Percentiles rank a stretch among this genome's conserved stretches.
These are phyloP conservation scores for Scrobipalpa costella DNA, from an alignment of 2,888 invertebrate species.

Conservation along the genomic window DNA sequence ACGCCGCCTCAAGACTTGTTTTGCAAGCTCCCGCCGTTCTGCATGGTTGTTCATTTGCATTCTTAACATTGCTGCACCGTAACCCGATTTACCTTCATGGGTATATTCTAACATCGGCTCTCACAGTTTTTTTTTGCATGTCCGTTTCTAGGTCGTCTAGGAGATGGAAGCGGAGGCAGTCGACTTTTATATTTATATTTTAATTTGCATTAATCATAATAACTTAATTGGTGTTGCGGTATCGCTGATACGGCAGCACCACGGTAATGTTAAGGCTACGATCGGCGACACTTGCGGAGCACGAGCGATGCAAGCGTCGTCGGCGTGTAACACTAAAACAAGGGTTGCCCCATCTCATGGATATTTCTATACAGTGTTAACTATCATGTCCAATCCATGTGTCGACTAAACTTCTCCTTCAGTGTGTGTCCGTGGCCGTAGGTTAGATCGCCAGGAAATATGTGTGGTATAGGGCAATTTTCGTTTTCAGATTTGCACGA, in stretches of 20 bases:
- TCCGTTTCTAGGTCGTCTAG: slow-evolving; percentile 67
- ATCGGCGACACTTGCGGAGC: slow-evolving; percentile 54
- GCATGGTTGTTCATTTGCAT: slow-evolving; percentile 79
- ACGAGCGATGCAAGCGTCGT: slow-evolving; percentile 50
- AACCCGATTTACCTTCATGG: slow-evolving; percentile 73
- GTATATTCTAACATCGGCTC: slow-evolving; percentile 64
- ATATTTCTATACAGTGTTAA: slow-evolving; percentile 76
- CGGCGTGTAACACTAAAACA: slow-evolving; percentile 68
- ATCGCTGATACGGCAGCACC: slow-evolving; percentile 53
- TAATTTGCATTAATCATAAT: slow-evolving; percentile 55
- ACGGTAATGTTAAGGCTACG: slow-evolving; percentile 59
- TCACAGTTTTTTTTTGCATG: slow-evolving; percentile 71
- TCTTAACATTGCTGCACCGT: slow-evolving; percentile 75
- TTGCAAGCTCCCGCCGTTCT: slow-evolving; percentile 72
- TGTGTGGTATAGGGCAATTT: slow-evolving; percentile 82
- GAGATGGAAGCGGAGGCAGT: slow-evolving; percentile 56
- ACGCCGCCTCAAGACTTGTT: slow-evolving; percentile 57
- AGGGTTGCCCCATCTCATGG: slow-evolving; percentile 82
- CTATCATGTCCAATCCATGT: slow-evolving; percentile 80
- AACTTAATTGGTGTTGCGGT: slow-evolving; percentile 49
- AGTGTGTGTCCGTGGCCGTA: slow-evolving; percentile 74
- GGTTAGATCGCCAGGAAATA: slow-evolving; percentile 74
- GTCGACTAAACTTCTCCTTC: slow-evolving; percentile 73
- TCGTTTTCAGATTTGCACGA: slow-evolving; percentile 82
- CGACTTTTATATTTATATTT: slow-evolving; percentile 45